Conservation (phyloP, 2,113 vertebrate species). For the Eulemur rufifrons region DNA sequence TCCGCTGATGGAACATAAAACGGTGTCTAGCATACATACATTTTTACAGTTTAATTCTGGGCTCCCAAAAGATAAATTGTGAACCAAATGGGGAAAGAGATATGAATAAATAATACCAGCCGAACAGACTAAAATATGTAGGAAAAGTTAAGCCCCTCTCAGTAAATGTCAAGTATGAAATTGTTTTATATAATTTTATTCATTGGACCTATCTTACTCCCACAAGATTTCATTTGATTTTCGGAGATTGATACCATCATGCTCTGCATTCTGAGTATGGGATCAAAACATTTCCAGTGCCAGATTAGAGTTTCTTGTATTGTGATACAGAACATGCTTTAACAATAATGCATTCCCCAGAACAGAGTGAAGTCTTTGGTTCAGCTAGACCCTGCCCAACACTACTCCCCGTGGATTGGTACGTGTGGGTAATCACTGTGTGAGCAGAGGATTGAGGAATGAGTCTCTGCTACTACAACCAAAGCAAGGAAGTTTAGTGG, state of each 20-base stretch:
- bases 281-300: conserved; percentile 55
- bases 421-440: background rate
- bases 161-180: conserved; percentile 81
- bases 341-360: background rate
- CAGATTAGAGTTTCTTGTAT: background rate
- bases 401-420: background rate
- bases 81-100: conserved; percentile 69
- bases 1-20: conserved; percentile 67
- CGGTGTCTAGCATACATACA: conserved; percentile 62
- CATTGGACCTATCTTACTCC: conserved; percentile 71
- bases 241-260: conserved; percentile 65
- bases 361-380: background rate
- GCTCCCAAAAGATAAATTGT: conserved; percentile 60
- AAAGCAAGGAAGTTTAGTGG: background rate
- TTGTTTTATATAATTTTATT: conserved; percentile 81
- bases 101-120: conserved; percentile 73
- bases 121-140: conserved; percentile 58
- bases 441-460: background rate
- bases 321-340: background rate
- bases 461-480: background rate
- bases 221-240: conserved; percentile 75
- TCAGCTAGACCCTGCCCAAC: background rate
- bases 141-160: conserved; percentile 73
- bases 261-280: conserved; percentile 56
- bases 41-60: conserved; percentile 75